A percentile compares a stretch with the other conserved stretches of the same genome.
These are phyloP conservation scores for Salmo trutta DNA, from an alignment of 2,797 vertebrate species.

Conservation along the genomic window DNA sequence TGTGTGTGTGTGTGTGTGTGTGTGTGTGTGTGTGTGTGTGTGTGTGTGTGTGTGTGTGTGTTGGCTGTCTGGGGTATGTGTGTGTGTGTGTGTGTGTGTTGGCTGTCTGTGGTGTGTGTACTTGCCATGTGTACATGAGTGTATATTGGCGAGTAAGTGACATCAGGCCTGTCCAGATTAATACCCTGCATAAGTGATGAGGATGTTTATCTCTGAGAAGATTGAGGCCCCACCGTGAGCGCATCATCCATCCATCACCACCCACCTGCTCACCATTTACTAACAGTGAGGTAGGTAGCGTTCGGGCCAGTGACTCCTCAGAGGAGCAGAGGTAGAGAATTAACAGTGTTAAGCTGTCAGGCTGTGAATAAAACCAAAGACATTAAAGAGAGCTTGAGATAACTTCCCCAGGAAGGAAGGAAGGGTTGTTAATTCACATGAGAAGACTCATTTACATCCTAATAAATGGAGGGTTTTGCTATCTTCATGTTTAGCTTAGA, in stretches of 20 bases:
- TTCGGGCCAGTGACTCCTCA: not conserved
- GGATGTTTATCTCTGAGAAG: not conserved
- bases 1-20: too few relatives aligned
- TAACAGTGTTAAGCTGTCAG: not conserved
- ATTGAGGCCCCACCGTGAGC: not conserved
- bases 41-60: not conserved
- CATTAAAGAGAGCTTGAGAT: not conserved
- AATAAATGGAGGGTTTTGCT: not conserved
- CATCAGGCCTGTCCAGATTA: not conserved
- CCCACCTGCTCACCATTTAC: constrained; percentile 10
- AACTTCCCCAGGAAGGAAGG: not conserved
- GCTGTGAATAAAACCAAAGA: not conserved
- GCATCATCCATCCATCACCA: not conserved
- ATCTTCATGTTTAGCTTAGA: not conserved
- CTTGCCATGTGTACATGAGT: not conserved
- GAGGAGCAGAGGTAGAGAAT: constrained; percentile 8
- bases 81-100: not conserved
- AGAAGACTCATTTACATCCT: not conserved
- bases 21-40: too few relatives aligned
- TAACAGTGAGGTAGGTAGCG: constrained; percentile 15
- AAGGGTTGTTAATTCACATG: not conserved
- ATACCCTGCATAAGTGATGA: not conserved
- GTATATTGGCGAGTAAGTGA: not conserved
- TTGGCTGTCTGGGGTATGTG: too few relatives aligned
- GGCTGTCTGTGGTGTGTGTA: not conserved